Percentiles rank a stretch among this genome's conserved stretches.
Conservation (phyloP, 2,113 vertebrate genomes). For the Addax nasomaculatus region DNA sequence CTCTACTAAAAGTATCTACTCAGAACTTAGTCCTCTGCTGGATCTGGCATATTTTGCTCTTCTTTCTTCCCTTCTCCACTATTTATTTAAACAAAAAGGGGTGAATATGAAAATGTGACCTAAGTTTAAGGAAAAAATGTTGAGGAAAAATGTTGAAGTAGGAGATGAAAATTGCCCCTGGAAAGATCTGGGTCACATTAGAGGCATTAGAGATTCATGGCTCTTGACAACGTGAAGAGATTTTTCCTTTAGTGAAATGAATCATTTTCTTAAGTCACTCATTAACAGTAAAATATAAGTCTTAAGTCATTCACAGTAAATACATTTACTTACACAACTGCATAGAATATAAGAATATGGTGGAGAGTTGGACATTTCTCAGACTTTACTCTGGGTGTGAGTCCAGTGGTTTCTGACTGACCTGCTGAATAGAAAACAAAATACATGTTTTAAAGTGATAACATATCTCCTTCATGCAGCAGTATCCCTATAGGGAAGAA, state of each 20-base stretch:
- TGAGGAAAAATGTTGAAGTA: background rate
- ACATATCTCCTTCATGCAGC: background rate
- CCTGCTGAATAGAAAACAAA: conserved; percentile 69
- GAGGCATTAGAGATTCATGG: background rate
- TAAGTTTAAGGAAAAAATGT: background rate
- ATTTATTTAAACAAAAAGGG: background rate
- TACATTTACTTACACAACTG: conserved; percentile 88
- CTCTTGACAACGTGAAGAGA: background rate
- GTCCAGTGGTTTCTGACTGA: conserved; percentile 63
- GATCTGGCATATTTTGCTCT: background rate
- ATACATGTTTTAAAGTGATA: background rate
- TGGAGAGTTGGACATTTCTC: conserved; percentile 83
- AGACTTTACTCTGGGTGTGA: conserved; percentile 75
- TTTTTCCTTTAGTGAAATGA: background rate
- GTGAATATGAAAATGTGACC: background rate
- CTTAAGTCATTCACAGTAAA: background rate
- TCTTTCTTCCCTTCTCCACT: background rate
- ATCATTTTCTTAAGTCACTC: background rate
- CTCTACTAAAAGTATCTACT: background rate
- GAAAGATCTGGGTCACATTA: background rate
- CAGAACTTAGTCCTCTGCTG: background rate
- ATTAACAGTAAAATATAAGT: background rate
- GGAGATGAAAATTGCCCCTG: background rate
- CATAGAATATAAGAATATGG: conserved; percentile 87
- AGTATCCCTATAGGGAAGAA: background rate